A percentile compares a stretch with the other conserved stretches of the same genome.
Conservation (phyloP, 2,888 invertebrate species). For the Argyresthia albistria region DNA sequence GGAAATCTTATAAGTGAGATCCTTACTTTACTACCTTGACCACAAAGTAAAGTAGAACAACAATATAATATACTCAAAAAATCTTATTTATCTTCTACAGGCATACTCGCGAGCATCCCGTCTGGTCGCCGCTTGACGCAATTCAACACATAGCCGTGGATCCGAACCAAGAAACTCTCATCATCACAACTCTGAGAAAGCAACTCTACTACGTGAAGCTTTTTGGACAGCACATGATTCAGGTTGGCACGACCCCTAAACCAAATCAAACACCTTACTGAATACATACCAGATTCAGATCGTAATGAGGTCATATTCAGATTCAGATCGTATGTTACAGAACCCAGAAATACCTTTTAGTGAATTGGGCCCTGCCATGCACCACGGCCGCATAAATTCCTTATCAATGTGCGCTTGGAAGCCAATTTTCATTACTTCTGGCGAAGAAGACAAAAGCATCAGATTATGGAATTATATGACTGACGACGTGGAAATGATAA, state of each 20-base stretch:
- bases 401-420: constrained; percentile 92
- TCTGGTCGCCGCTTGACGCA: constrained; percentile 61
- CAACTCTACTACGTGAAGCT: constrained; percentile 79
- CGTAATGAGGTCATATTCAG: not conserved
- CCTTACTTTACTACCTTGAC: no score
- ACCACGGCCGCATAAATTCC: constrained; percentile 85
- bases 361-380: constrained; percentile 81
- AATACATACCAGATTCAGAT: no score
- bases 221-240: constrained; percentile 74
- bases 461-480: constrained; percentile 95
- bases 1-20: constrained; percentile 55
- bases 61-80: no score
- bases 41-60: no score
- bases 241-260: constrained; percentile 29
- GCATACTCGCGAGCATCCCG: constrained; percentile 54
- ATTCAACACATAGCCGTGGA: constrained; percentile 73
- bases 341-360: constrained; percentile 74
- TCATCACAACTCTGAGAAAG: constrained; percentile 78
- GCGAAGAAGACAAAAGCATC: constrained; percentile 85
- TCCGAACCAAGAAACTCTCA: constrained; percentile 70
- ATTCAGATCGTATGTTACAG: constrained; percentile 20
- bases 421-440: constrained; percentile 88
- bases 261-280: constrained; percentile 10
- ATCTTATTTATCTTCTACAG: constrained; percentile 18
- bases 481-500: constrained; percentile 82